phyloP scores from a whole-genome alignment of 2,797 vertebrate genomes.

The Acanthopagrus latus region DNA sequence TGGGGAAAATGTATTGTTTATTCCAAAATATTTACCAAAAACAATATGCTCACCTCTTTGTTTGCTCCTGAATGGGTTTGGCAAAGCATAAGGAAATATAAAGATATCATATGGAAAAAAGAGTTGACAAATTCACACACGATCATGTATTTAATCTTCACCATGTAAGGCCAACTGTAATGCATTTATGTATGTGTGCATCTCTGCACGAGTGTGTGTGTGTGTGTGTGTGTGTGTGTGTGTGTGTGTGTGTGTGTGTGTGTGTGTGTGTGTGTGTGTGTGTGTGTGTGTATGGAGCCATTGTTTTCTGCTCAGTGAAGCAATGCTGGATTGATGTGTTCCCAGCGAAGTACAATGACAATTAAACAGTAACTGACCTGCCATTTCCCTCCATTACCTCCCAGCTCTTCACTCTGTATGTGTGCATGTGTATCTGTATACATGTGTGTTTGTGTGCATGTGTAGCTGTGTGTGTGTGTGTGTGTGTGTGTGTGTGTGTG shows the following conservation, averaged over 20 bases:
- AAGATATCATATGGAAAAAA: background rate
- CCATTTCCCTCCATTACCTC: conserved; percentile 93
- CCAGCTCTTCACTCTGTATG: conserved; percentile 26
- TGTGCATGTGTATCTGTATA: conserved; percentile 74
- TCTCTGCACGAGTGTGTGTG: conserved; percentile 58
- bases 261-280: too few species aligned
- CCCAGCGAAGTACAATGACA: conserved; percentile 95
- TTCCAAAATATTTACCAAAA: background rate
- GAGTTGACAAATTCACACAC: background rate
- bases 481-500: conserved; percentile 77
- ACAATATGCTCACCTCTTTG: background rate
- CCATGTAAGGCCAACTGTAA: background rate
- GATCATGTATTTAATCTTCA: background rate
- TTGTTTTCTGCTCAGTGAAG: conserved; percentile 95
- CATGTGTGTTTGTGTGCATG: conserved; percentile 89
- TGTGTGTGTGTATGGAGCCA: too few species aligned
- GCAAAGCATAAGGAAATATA: background rate
- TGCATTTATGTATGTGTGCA: background rate
- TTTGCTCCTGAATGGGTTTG: background rate
- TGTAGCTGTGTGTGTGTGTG: too few species aligned
- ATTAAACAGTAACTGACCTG: conserved; percentile 99
- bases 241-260: conserved; percentile 84
- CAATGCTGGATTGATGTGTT: conserved; percentile 94
- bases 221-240: conserved; percentile 85
- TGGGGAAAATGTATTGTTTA: background rate